Evolutionary conservation across 2,113 vertebrate species (phyloP), one percentile per base, ranked within the genome.

Genomic region (Cyprinodon brontotheroides): DNA sequence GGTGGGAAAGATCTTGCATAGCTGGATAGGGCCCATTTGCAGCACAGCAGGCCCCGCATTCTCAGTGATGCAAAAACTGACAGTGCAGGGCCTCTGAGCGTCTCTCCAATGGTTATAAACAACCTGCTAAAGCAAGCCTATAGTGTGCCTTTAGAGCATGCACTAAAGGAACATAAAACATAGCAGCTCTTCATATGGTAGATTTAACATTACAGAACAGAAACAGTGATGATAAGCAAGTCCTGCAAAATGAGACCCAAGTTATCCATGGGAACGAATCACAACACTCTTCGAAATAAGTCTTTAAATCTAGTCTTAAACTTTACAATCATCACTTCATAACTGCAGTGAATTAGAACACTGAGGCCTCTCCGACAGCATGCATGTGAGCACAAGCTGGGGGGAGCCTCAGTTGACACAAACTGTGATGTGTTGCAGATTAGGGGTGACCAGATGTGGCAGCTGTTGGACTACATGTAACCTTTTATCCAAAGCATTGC

Each of bases 151-250:
- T 57, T 41, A 47, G 40, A 47, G 84, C 79, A 41, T n/a, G 60
- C 81, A 91, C 91, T 92, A 93, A 83, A 70, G 47, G 64, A 68
- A 65, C 60, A 60, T 17, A 20, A 67, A 59, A 53, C 73, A 39
- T 77, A 78, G 70, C 63, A 45, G 70, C 66, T 61, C 38, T 67
- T 59, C 8, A 1, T 72, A 68, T 62, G 45, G 68, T 74, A 59
- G 61, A 72, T 22, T 71, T 72, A 74, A 3, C 67, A 74, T 70
- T 45, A 66, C 40, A 45, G 43, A 1, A 6, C 6, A 68, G 53
- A 68, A 60, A 68, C 75, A 61, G 64, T 17, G 87, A 83, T 95
- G 89, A 94, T 92, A 92, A 90, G 93, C 87, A 94, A 95, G 78
- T 69, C 50, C 77, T 48, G 41, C 74, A 76, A 88, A 86, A 93